These are phyloP conservation scores for Anastrepha obliqua DNA, from an alignment of 1,140 invertebrate genomes.

Conservation along the genomic window DNA sequence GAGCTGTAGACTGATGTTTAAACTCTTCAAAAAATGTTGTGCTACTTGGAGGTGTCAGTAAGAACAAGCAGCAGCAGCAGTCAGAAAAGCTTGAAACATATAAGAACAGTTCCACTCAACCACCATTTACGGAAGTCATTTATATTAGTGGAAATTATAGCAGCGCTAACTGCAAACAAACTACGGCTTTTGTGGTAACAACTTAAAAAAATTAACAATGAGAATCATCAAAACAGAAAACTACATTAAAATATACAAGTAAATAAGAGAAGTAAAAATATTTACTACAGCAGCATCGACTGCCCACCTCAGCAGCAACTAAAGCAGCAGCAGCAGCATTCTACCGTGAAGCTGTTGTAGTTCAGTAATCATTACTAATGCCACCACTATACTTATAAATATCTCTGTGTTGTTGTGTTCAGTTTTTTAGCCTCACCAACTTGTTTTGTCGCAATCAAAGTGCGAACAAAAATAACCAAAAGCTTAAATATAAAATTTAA, in stretches of 20 bases:
- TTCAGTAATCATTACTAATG: not conserved
- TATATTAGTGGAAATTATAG: not conserved
- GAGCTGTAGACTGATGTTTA: not conserved
- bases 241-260: too few relatives aligned
- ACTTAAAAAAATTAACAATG: not conserved
- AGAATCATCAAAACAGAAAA: not conserved
- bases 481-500: not conserved
- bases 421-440: not conserved
- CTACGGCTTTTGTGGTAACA: not conserved
- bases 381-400: not conserved
- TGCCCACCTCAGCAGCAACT: not conserved
- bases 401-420: not conserved
- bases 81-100: not conserved
- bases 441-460: conserved; percentile 12
- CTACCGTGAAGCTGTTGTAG: not conserved
- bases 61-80: not conserved
- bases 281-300: not conserved
- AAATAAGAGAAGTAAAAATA: not conserved
- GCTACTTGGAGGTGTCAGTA: not conserved
- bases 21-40: not conserved
- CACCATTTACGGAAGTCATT: conserved; percentile 17
- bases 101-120: not conserved
- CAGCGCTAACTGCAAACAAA: not conserved
- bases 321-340: not conserved
- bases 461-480: not conserved